These are phyloP conservation scores for Gnathonemus longibarbis DNA, from an alignment of 2,113 vertebrate genomes.

Conservation along the genomic window DNA sequence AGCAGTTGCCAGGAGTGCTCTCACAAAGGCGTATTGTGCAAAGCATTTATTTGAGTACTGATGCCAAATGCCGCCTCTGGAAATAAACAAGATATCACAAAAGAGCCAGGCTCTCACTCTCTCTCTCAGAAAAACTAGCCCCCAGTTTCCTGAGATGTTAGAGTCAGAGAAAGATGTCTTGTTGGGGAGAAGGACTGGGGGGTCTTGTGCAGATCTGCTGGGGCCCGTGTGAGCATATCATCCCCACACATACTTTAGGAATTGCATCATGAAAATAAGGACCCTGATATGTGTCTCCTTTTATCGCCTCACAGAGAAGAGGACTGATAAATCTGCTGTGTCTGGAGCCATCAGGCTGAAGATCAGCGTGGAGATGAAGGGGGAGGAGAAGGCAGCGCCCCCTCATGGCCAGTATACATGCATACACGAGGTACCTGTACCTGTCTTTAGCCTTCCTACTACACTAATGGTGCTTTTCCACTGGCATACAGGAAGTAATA, in stretches of 20 bases:
- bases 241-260: not conserved
- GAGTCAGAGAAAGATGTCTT: not conserved
- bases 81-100: slow-evolving; percentile 8
- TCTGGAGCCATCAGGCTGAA: slow-evolving; percentile 91
- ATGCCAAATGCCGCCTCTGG: not conserved
- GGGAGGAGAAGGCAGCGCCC: slow-evolving; percentile 91
- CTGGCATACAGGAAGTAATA: not conserved
- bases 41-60: not conserved
- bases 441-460: not conserved
- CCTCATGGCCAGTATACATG: slow-evolving; percentile 97
- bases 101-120: not conserved
- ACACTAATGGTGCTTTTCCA: not conserved
- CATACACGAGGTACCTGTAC: slow-evolving; percentile 79
- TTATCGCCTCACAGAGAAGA: slow-evolving; percentile 70
- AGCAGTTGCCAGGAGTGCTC: not conserved
- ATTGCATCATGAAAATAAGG: not conserved
- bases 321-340: slow-evolving; percentile 93
- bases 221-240: not conserved
- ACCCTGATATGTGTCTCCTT: not conserved
- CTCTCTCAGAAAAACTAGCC: not conserved
- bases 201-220: not conserved
- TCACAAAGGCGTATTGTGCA: not conserved
- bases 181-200: not conserved
- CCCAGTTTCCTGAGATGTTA: not conserved
- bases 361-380: slow-evolving; percentile 95